phyloP scores from a whole-genome alignment of 2,888 invertebrate genomes.

The Bombylius major region DNA sequence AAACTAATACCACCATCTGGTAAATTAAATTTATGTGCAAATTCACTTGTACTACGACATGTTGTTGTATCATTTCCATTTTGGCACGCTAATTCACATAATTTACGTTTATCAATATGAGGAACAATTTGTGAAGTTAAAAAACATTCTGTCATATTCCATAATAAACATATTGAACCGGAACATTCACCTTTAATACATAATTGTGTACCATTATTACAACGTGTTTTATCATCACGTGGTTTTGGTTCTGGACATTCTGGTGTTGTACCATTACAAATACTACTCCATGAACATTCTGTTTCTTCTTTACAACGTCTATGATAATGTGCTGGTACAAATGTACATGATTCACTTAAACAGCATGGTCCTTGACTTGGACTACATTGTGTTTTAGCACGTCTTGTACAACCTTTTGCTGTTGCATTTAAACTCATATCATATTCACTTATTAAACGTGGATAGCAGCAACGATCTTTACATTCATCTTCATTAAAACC shows the following conservation, averaged over 20 bases:
- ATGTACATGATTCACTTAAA: slow-evolving; percentile 61
- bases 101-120: slow-evolving; percentile 65
- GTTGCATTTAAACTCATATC: slow-evolving; percentile 55
- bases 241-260: slow-evolving; percentile 77
- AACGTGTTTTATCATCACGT: slow-evolving; percentile 80
- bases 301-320: slow-evolving; percentile 70
- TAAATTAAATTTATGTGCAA: slow-evolving; percentile 57
- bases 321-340: slow-evolving; percentile 50
- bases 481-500: slow-evolving; percentile 90
- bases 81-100: slow-evolving; percentile 97
- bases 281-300: slow-evolving; percentile 81
- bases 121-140: slow-evolving; percentile 65
- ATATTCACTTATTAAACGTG: slow-evolving; percentile 57
- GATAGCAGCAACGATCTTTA: slow-evolving; percentile 86
- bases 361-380: slow-evolving; percentile 99
- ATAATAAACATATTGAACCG: slow-evolving; percentile 89
- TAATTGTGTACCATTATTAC: slow-evolving; percentile 83
- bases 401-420: slow-evolving; percentile 70
- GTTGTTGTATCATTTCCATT: slow-evolving; percentile 59
- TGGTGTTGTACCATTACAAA: slow-evolving; percentile 73
- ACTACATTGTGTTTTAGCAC: slow-evolving; percentile 61
- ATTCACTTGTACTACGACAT: slow-evolving; percentile 80
- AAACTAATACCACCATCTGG: slow-evolving; percentile 73
- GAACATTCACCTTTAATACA: slow-evolving; percentile 85
- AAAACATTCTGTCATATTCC: slow-evolving; percentile 92